phyloP scores from a whole-genome alignment of 2,797 vertebrate species.

The Gobio occitaniae region DNA sequence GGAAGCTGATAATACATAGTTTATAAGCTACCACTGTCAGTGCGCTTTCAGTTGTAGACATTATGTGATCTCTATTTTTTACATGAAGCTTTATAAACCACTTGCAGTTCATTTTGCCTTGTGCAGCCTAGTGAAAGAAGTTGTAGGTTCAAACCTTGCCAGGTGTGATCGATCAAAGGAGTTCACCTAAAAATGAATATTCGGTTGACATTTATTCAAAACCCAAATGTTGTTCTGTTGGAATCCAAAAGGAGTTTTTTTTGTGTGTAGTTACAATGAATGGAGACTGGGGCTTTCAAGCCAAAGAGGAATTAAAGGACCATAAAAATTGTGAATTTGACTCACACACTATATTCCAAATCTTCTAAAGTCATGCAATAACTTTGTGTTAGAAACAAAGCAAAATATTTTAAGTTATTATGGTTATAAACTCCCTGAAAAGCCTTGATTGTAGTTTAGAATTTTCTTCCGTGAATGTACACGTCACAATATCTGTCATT shows the following conservation, averaged over 20 bases:
- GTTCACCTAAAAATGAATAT: background rate
- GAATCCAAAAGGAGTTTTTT: background rate
- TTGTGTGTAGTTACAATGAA: background rate
- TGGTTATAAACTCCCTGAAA: background rate
- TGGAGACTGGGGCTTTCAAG: background rate
- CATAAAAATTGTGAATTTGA: background rate
- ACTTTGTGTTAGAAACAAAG: background rate
- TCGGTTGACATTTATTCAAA: background rate
- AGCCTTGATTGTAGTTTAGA: background rate
- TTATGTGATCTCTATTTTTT: background rate
- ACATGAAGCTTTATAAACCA: background rate
- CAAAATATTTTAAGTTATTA: background rate
- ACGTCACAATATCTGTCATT: background rate
- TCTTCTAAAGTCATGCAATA: background rate
- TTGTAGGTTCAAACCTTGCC: background rate
- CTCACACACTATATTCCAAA: background rate
- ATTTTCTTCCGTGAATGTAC: background rate
- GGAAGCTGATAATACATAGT: slow-evolving; percentile 22
- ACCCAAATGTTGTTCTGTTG: background rate
- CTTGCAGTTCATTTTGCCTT: background rate
- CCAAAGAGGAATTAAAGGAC: background rate
- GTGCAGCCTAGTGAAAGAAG: background rate
- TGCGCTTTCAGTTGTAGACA: slow-evolving; percentile 11
- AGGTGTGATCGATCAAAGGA: background rate
- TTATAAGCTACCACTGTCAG: slow-evolving; percentile 14